phyloP scores from a whole-genome alignment of 2,113 vertebrate genomes.

The Dasyurus viverrinus region DNA sequence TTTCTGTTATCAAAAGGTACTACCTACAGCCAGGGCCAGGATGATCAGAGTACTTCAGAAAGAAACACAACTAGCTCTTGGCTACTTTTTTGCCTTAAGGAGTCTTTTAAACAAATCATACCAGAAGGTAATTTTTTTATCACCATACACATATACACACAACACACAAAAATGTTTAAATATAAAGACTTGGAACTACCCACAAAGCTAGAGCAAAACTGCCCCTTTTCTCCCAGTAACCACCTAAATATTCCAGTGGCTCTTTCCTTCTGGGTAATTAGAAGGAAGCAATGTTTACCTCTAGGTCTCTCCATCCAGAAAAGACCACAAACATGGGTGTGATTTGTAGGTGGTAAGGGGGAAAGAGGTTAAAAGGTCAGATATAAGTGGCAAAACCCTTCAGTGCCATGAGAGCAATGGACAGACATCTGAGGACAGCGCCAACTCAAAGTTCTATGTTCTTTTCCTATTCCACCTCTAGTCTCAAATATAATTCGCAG shows the following conservation, averaged over 20 bases:
- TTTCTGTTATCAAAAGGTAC: background rate
- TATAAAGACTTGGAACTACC: background rate
- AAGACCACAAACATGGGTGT: background rate
- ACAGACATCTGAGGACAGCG: background rate
- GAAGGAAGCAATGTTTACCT: background rate
- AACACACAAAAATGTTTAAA: background rate
- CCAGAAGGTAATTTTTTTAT: background rate
- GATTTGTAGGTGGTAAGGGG: background rate
- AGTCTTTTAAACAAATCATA: background rate
- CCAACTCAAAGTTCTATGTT: background rate
- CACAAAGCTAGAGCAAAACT: background rate
- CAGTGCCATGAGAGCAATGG: background rate
- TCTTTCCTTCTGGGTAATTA: background rate
- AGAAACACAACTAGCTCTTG: background rate
- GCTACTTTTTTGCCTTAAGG: background rate
- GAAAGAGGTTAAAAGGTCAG: background rate
- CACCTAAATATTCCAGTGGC: background rate
- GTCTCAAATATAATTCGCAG: background rate
- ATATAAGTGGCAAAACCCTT: background rate
- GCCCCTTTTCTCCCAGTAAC: background rate
- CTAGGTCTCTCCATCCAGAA: background rate
- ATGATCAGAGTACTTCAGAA: background rate
- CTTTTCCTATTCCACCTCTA: background rate
- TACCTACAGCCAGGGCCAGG: background rate
- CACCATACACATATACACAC: background rate